Conservation (phyloP, 2,888 invertebrate genomes). For the Acrobasis consociella region DNA sequence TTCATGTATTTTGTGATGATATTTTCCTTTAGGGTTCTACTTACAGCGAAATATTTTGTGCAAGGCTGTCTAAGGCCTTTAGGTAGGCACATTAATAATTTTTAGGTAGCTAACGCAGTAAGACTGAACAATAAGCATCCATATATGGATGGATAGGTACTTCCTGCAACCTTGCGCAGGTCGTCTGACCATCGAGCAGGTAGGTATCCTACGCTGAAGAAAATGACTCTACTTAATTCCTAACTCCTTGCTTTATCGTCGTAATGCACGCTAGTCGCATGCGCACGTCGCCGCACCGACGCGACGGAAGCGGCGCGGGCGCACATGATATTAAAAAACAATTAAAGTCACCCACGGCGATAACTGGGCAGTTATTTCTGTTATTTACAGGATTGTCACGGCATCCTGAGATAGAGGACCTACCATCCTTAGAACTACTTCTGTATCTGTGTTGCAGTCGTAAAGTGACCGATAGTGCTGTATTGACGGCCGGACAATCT, state of each 20-base stretch:
- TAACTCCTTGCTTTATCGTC: background rate
- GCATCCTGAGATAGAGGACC: background rate
- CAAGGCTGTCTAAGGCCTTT: too few relatives aligned
- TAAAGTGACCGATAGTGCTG: slow-evolving; percentile 2
- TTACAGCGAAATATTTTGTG: too few relatives aligned
- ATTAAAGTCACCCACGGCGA: slow-evolving; percentile 21
- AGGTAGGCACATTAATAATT: too few relatives aligned
- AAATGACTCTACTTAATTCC: background rate
- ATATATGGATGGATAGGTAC: too few relatives aligned
- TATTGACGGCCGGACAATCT: background rate
- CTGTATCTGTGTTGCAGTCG: background rate
- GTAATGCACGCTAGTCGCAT: background rate
- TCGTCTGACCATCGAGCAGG: too few relatives aligned
- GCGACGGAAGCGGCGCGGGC: slow-evolving; percentile 27
- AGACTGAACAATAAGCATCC: too few relatives aligned
- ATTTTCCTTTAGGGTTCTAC: too few relatives aligned
- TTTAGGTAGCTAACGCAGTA: too few relatives aligned
- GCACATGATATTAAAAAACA: slow-evolving; percentile 30
- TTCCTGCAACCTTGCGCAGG: too few relatives aligned
- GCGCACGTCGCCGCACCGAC: slow-evolving; percentile 24
- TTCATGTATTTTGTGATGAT: too few relatives aligned
- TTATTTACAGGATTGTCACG: slow-evolving; percentile 8
- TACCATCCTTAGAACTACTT: background rate
- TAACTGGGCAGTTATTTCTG: slow-evolving; percentile 7
- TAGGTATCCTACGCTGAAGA: too few relatives aligned